Evolutionary conservation across 2,113 vertebrate species (phyloP).

Genomic region (Gambusia affinis): DNA sequence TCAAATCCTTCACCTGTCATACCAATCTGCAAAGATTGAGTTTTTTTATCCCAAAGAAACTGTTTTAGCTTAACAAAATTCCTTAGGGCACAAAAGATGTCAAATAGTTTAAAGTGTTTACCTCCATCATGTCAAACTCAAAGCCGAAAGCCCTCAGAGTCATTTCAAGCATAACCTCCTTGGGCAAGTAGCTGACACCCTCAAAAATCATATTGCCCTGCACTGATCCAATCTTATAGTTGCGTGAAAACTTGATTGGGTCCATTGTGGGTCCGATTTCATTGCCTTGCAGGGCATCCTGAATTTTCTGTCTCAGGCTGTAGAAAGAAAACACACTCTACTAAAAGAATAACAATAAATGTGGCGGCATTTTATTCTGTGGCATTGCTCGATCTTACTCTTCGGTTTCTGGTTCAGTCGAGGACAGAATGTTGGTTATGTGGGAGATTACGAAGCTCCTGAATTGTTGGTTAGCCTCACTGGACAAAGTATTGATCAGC

Average conservation of each 20-base stretch:
- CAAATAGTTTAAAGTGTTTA: conserved; percentile 53
- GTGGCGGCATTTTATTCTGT: neutral
- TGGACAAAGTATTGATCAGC: conserved; percentile 74
- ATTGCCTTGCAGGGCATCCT: conserved; percentile 80
- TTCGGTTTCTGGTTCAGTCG: conserved; percentile 78
- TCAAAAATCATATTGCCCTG: conserved; percentile 93
- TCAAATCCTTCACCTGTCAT: conserved; percentile 92
- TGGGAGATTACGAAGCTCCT: conserved; percentile 92
- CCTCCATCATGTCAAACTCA: conserved; percentile 91
- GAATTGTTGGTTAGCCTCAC: conserved; percentile 84
- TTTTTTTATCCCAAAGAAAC: neutral
- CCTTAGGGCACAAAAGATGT: neutral
- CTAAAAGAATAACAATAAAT: neutral
- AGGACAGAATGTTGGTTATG: conserved; percentile 87
- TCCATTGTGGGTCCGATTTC: conserved; percentile 80
- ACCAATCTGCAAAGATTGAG: conserved; percentile 81
- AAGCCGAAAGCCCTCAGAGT: conserved; percentile 86
- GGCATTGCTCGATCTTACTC: conserved; percentile 76
- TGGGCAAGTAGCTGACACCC: conserved; percentile 85
- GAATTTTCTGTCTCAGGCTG: conserved; percentile 84
- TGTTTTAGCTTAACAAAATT: neutral
- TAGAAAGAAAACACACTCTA: neutral
- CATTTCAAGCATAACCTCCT: conserved; percentile 91
- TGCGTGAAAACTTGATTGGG: conserved; percentile 86
- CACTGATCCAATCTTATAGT: conserved; percentile 86